Conservation (phyloP, 2,888 invertebrate genomes). For the Conus canariensis region DNA sequence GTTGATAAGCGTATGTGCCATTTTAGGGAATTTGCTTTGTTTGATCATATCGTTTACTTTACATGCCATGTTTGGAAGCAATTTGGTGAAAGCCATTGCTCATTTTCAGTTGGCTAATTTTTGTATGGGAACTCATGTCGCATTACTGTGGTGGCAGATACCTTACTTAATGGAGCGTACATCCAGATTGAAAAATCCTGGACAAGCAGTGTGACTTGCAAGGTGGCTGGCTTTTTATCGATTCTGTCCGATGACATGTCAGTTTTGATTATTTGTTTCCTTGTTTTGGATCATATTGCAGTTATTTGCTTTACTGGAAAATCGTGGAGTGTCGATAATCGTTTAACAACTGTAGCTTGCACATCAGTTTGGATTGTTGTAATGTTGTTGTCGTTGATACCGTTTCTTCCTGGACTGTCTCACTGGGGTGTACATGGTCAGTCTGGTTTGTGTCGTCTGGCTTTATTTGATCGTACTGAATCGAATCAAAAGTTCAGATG, state of each 20-base stretch:
- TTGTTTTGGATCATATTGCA: background rate
- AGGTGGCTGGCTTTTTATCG: background rate
- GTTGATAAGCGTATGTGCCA: background rate
- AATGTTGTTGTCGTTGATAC: background rate
- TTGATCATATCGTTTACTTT: background rate
- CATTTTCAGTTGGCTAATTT: background rate
- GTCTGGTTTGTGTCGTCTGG: background rate
- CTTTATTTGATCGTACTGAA: background rate
- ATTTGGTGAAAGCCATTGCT: background rate
- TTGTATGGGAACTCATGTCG: background rate
- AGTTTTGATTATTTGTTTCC: background rate
- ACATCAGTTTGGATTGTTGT: background rate
- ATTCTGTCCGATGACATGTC: background rate
- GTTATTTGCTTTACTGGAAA: background rate
- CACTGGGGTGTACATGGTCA: background rate
- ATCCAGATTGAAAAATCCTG: background rate
- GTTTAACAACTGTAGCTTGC: too few species aligned
- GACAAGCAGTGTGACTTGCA: constrained; percentile 13
- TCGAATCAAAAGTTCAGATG: background rate
- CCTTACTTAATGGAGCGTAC: background rate
- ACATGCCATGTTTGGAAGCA: background rate
- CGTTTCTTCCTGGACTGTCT: constrained; percentile 12
- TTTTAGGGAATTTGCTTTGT: background rate
- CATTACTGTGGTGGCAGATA: background rate
- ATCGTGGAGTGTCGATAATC: too few species aligned